Evolutionary conservation across 2,888 invertebrate species (phyloP), one percentile per base, ranked within the genome.

Genomic region (Macrophya annulata): DNA sequence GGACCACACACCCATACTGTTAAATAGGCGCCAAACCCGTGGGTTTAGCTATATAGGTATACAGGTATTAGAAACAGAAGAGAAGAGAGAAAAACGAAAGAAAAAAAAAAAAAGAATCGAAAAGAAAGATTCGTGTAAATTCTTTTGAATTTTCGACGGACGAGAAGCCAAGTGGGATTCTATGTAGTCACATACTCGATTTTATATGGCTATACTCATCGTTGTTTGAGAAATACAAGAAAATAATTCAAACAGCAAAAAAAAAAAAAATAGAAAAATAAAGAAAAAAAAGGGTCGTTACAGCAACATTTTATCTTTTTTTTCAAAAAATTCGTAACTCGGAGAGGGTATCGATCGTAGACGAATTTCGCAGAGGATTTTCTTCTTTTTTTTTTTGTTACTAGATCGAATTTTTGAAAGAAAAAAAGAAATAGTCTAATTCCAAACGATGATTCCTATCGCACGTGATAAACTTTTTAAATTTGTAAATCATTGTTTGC

Each of bases 101-200:
- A 65, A 25, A 55, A 15, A 17, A 15, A 55, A 55, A 10, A 62
- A 62, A 12, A 25, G n/a, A n/a, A n/a, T n/a, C n/a, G n/a, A n/a
- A n/a, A n/a, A n/a, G 21, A 62, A 62, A 25, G 62, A 62, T 21
- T 25, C 62, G 21, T 62, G 25, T 62, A 62, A 62, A 62, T 62
- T 21, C 62, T 62, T 17, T 71, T 40, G 17, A 15, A n/a, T 37
- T 71, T 37, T 71, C 8, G 37, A 40, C 71, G 71, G 71, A 71
- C 71, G 71, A 25, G 40, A 25, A 21, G 12, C 48, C 76, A 48
- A 48, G 76, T 76, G 76, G 76, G n/a, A 76, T 76, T 76, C 76
- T 76, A 21, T 76, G 76, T 76, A 43, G 76, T 51, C 76, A 48
- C 76, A 76, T 76, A 76, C 45, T 76, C 15, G 6, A 76, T 40